phyloP scores from a whole-genome alignment of 2,797 vertebrate species.

The Lepilemur septentrionalis region DNA sequence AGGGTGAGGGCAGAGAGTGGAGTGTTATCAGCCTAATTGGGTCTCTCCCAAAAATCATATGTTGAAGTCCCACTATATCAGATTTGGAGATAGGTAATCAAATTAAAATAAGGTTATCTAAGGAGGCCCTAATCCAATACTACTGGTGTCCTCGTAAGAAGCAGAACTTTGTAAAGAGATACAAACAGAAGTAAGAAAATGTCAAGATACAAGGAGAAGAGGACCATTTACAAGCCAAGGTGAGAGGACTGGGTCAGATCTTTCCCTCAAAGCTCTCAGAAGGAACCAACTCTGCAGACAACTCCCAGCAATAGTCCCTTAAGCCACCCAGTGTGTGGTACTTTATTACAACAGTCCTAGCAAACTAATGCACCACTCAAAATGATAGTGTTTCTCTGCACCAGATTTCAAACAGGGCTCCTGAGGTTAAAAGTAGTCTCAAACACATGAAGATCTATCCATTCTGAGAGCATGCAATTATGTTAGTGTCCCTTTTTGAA shows the following conservation, averaged over 20 bases:
- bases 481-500: background rate
- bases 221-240: background rate
- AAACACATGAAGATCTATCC: background rate
- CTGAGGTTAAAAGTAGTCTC: background rate
- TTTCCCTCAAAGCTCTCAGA: background rate
- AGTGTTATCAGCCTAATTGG: background rate
- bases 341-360: no score
- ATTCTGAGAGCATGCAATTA: background rate
- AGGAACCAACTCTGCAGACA: fast-evolving
- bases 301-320: background rate
- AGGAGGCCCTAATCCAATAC: background rate
- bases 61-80: background rate
- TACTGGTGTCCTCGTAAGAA: background rate
- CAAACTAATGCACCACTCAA: background rate
- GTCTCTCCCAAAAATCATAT: background rate
- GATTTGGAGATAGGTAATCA: background rate
- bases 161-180: background rate
- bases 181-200: background rate
- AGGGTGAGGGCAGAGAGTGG: background rate
- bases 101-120: background rate
- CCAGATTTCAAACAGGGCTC: background rate
- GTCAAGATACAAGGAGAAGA: background rate
- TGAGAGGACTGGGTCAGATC: background rate
- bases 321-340: background rate
- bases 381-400: background rate